Conservation (phyloP, 1,140 invertebrate species). For the Elymnias hypermnestra region DNA sequence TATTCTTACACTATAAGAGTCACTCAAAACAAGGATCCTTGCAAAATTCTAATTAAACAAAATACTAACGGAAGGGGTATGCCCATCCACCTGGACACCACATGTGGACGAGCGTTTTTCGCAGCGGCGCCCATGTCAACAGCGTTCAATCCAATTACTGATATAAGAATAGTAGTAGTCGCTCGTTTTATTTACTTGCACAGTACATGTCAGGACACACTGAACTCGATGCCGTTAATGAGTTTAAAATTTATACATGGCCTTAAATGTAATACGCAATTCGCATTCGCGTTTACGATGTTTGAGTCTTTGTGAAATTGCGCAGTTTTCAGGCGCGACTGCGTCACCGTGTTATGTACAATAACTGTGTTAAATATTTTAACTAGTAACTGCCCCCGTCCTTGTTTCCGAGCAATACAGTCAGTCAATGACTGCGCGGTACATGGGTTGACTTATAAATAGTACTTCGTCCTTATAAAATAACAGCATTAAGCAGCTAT, state of each 20-base stretch:
- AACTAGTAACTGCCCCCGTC: background rate
- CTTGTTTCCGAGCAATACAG: background rate
- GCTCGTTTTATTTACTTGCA: conserved; percentile 65
- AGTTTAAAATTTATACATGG: conserved; percentile 43
- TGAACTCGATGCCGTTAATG: conserved; percentile 23
- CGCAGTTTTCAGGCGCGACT: conserved; percentile 32
- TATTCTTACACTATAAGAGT: too few relatives aligned
- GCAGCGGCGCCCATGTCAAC: conserved; percentile 64
- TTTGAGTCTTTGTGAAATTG: conserved; percentile 26
- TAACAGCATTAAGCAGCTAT: too few relatives aligned
- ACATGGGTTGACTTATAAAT: too few relatives aligned
- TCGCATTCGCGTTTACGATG: conserved; percentile 28
- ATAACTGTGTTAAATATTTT: background rate
- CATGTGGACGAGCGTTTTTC: conserved; percentile 62
- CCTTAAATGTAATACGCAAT: conserved; percentile 40
- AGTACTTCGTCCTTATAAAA: too few relatives aligned
- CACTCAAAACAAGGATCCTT: too few relatives aligned
- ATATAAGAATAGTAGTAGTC: conserved; percentile 40
- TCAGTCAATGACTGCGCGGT: too few relatives aligned
- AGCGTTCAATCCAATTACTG: conserved; percentile 54
- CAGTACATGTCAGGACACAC: conserved; percentile 43
- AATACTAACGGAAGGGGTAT: conserved; percentile 59
- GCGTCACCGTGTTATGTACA: background rate
- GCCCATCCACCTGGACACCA: conserved; percentile 63
- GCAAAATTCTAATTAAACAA: too few relatives aligned